A percentile compares a stretch with the other conserved stretches of the same genome.
phyloP scores from a whole-genome alignment of 2,797 vertebrate genomes.

The Pelochelys cantorii region DNA sequence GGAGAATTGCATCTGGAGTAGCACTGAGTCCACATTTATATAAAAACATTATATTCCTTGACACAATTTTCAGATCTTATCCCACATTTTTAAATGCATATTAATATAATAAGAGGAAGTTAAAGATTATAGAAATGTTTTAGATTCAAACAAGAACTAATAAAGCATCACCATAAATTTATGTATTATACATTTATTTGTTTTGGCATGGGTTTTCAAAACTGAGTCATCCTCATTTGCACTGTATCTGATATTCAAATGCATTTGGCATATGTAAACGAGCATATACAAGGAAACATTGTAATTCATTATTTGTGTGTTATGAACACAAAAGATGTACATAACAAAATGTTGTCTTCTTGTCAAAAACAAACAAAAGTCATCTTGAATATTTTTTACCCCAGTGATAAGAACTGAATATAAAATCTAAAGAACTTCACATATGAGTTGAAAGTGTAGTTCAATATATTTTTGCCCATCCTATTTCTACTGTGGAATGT shows the following conservation, averaged over 20 bases:
- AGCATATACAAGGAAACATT: neutral
- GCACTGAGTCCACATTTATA: neutral
- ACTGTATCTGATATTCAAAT: neutral
- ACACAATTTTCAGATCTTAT: neutral
- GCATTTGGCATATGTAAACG: accelerated
- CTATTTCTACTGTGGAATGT: neutral
- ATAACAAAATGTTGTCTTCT: neutral
- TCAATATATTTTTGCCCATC: neutral
- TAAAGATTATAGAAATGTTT: neutral
- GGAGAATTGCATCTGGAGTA: neutral
- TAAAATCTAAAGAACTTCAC: neutral
- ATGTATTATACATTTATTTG: neutral
- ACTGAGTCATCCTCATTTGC: neutral
- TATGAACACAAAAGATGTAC: neutral
- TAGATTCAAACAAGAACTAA: neutral
- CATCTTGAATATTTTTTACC: neutral
- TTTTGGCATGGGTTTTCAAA: neutral
- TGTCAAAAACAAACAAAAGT: neutral
- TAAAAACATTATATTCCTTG: neutral
- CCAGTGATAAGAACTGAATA: neutral
- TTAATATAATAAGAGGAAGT: neutral
- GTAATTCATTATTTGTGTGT: neutral
- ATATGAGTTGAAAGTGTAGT: neutral
- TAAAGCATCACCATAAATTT: neutral
- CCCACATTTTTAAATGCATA: neutral